phyloP scores from a whole-genome alignment of 2,113 vertebrate genomes.

The Mionectes macconnelli region DNA sequence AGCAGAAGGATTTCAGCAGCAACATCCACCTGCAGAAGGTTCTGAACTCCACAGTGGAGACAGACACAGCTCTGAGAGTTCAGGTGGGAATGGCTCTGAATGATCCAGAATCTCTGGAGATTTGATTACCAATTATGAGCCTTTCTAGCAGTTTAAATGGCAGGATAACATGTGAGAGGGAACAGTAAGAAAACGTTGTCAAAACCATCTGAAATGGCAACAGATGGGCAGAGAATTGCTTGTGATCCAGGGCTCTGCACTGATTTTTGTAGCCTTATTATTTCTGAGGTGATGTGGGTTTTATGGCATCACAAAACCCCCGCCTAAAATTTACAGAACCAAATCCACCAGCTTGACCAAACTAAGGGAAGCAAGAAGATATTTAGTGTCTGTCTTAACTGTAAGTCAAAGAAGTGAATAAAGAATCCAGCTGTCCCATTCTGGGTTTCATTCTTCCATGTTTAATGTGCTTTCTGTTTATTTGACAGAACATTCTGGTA shows the following conservation, averaged over 20 bases:
- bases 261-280: background rate
- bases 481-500: conserved; percentile 48
- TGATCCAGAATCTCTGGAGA: background rate
- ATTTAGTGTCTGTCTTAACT: background rate
- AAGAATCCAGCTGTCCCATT: background rate
- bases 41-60: background rate
- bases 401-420: background rate
- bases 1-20: background rate
- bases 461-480: background rate
- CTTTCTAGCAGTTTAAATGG: background rate
- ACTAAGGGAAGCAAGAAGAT: background rate
- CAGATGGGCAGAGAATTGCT: background rate
- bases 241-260: background rate
- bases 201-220: background rate
- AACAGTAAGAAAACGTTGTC: background rate
- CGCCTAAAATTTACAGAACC: background rate
- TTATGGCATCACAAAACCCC: background rate
- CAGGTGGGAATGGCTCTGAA: conserved; percentile 39
- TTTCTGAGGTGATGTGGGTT: background rate
- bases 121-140: background rate
- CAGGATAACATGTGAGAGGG: background rate
- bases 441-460: background rate
- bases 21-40: background rate
- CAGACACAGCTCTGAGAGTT: background rate
- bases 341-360: background rate